Evolutionary conservation across 2,113 vertebrate genomes (phyloP), one percentile per base, ranked within the genome.

Genomic region (Onychostoma macrolepis): DNA sequence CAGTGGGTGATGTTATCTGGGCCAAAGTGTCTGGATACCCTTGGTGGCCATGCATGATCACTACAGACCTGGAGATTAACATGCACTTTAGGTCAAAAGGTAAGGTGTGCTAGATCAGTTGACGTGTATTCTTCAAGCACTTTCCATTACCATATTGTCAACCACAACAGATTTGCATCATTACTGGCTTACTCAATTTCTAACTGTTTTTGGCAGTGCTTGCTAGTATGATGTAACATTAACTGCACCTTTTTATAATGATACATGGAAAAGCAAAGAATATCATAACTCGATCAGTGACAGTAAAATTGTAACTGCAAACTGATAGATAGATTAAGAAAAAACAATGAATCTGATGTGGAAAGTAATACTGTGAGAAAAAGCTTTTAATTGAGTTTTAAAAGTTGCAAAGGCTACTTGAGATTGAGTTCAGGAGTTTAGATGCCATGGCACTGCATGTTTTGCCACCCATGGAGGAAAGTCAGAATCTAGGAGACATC

Each of bases 11-110:
- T 83, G 67, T 99, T 86, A 97, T 99, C 63, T 99, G 98, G 98
- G 96, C 98, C 38, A 99, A 99, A 91, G 97, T 98, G 85, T 96
- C 96, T 0, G 98, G 98, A 38, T 99, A 97, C 91, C 98, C 98
- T 0, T 99, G 98, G 98, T 99, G 98, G 98, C 98, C 98, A 0
- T 99, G 98, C 92, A 99, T 99, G 95, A 96, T 99, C 88, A 97
- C 98, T 91, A 95, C 95, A 21, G 98, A 99, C 89, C 98, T 98
- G 0, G 94, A 97, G 41, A 94, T 96, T 61, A 96, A 96, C 87
- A 92, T 85, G 88, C 96, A 98, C 90, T 95, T 97, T 89, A 98
- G 96, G 89, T 95, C 96, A 63, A 99, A 98, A 95, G 96, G 98
- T 99, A 95, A 83, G 81, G 17, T 43, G 5, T 71, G 45, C 75